A percentile compares a stretch with the other conserved stretches of the same genome.
Conservation (phyloP, 1,140 invertebrate genomes). For the Halotydeus destructor region DNA sequence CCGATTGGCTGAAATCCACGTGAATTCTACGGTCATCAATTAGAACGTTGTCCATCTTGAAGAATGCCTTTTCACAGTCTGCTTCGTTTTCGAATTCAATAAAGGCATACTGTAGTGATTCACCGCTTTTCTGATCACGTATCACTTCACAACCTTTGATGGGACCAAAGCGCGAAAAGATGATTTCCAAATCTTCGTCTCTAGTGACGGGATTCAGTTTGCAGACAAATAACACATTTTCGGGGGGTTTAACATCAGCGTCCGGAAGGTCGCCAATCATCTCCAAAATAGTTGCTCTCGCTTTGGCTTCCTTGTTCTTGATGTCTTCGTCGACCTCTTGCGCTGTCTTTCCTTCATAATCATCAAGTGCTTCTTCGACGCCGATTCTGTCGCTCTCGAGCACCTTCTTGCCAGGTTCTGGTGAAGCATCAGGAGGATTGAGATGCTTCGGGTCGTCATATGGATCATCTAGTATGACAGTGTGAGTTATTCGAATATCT, state of each 20-base stretch:
- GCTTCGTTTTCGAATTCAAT: constrained; percentile 85
- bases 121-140: constrained; percentile 68
- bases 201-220: constrained; percentile 98
- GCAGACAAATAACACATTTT: constrained; percentile 98
- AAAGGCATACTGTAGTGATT: constrained; percentile 97
- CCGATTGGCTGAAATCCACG: constrained; percentile 97
- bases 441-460: constrained; percentile 67
- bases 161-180: constrained; percentile 88
- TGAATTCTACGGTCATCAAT: constrained; percentile 97
- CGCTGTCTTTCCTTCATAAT: constrained; percentile 54
- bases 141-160: constrained; percentile 93
- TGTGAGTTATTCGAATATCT: constrained; percentile 92
- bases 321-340: constrained; percentile 70
- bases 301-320: constrained; percentile 78
- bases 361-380: constrained; percentile 84
- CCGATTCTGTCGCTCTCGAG: constrained; percentile 63
- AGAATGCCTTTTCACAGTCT: constrained; percentile 92
- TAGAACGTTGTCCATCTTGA: constrained; percentile 99
- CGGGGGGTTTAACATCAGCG: constrained; percentile 88
- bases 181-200: constrained; percentile 91
- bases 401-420: constrained; percentile 58
- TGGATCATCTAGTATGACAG: constrained; percentile 87
- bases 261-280: constrained; percentile 95
- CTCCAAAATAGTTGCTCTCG: constrained; percentile 88
- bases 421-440: constrained; percentile 54